These are phyloP conservation scores for Xiphorhynchus erythropygius DNA, from an alignment of 2,797 vertebrate genomes.

Conservation along the genomic window DNA sequence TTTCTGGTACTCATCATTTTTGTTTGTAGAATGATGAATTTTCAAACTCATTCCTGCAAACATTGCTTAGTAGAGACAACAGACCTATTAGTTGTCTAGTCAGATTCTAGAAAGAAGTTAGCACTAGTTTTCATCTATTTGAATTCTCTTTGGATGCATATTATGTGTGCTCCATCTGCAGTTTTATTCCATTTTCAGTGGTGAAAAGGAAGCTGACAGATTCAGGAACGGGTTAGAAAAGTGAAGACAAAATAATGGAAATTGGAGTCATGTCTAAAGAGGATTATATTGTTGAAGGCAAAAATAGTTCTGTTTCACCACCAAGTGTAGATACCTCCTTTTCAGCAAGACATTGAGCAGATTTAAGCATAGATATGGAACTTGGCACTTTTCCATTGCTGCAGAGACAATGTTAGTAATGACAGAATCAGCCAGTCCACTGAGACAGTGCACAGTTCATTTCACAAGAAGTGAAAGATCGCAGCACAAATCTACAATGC, in stretches of 20 bases:
- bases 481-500: not conserved
- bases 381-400: constrained; percentile 22
- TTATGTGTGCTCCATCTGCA: not conserved
- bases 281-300: constrained; percentile 1
- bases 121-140: not conserved
- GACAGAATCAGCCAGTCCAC: constrained; percentile 30
- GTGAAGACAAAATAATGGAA: constrained; percentile 10
- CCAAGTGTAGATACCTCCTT: constrained; percentile 4
- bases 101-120: not conserved
- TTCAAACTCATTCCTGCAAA: not conserved
- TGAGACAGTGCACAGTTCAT: not conserved
- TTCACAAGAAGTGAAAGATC: constrained; percentile 30
- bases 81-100: not conserved
- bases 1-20: not conserved
- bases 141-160: not conserved
- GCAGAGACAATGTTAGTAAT: constrained; percentile 18
- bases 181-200: not conserved
- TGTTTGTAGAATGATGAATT: not conserved
- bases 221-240: constrained; percentile 17
- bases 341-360: constrained; percentile 1
- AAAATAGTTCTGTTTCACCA: constrained; percentile 41
- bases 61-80: not conserved
- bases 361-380: constrained; percentile 17
- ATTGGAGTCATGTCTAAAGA: not conserved
- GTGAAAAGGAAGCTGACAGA: constrained; percentile 15